These are phyloP conservation scores for Gulo gulo DNA, from an alignment of 2,113 vertebrate genomes.

Conservation along the genomic window DNA sequence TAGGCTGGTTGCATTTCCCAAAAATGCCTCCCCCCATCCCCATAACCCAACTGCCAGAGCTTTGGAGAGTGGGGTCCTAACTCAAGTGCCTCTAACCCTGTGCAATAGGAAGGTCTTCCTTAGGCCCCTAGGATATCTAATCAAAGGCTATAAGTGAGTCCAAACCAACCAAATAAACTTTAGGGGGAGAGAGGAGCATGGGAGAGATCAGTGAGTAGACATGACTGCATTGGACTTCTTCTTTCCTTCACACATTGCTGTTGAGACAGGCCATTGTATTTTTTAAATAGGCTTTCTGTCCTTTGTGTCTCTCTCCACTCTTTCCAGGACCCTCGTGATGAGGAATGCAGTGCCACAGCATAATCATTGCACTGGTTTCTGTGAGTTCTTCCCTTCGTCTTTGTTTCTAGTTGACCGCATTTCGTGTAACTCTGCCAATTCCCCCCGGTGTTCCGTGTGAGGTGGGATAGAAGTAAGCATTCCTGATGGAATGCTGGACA, in stretches of 20 bases:
- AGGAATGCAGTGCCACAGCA: background rate
- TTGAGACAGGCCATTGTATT: background rate
- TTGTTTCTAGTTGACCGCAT: background rate
- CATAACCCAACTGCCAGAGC: background rate
- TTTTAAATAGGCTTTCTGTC: background rate
- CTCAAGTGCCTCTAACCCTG: constrained; percentile 39
- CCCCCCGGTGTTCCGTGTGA: background rate
- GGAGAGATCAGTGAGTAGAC: constrained; percentile 15
- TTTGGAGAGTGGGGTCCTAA: constrained; percentile 8
- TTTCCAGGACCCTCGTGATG: background rate
- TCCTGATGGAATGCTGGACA: background rate
- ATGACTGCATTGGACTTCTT: background rate
- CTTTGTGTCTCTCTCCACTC: background rate
- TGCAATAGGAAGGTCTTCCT: constrained; percentile 49
- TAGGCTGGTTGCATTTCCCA: background rate
- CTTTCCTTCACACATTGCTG: constrained; percentile 17
- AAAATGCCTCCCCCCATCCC: background rate
- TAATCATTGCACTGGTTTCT: too few relatives aligned
- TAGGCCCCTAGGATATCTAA: constrained; percentile 61
- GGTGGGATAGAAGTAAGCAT: background rate
- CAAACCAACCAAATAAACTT: constrained; percentile 65
- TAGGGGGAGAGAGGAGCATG: background rate
- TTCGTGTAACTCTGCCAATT: background rate
- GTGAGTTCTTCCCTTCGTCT: background rate
- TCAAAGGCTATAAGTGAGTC: constrained; percentile 77